Evolutionary conservation across 2,888 invertebrate genomes (phyloP).

Genomic region (Prionchulus punctatus): DNA sequence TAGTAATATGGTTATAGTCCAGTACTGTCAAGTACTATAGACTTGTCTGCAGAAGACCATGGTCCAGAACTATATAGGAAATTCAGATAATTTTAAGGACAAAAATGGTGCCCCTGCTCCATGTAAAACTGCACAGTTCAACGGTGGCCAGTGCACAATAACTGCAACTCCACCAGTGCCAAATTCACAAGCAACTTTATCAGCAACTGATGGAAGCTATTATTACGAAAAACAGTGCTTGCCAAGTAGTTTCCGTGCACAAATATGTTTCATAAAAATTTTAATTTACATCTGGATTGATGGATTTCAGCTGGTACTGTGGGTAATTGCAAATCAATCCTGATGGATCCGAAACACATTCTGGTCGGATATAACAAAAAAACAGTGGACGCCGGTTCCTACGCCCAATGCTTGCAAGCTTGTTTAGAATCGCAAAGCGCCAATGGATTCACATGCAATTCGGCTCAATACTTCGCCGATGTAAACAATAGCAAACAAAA

Average conservation of each 20-base stretch:
- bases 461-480: background rate
- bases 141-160: background rate
- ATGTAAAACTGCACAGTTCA: background rate
- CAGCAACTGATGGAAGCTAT: background rate
- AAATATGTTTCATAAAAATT: background rate
- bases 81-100: background rate
- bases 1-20: too few relatives aligned
- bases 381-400: background rate
- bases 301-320: background rate
- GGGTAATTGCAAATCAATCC: background rate
- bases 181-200: background rate
- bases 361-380: background rate
- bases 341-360: conserved; percentile 2
- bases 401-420: background rate
- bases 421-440: background rate
- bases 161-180: background rate
- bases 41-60: too few relatives aligned
- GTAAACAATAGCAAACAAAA: background rate
- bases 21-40: too few relatives aligned
- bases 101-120: background rate
- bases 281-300: background rate
- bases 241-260: background rate
- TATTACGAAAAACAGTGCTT: background rate
- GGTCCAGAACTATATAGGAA: too few relatives aligned
- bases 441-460: background rate